Evolutionary conservation across 2,113 vertebrate species (phyloP).

Genomic region (Geococcyx californianus): DNA sequence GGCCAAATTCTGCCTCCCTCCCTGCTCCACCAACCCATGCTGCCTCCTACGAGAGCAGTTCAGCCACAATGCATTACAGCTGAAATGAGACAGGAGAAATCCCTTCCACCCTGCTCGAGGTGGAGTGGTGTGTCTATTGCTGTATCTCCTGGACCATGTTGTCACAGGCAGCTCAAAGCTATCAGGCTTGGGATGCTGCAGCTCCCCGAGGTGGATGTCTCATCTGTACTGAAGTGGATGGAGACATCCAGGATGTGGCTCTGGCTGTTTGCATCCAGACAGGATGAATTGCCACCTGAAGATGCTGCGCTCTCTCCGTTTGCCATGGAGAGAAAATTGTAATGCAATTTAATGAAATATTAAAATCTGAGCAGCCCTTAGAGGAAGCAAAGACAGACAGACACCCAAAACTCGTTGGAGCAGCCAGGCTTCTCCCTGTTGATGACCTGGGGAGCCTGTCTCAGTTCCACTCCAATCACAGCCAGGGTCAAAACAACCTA

Average conservation of each 20-base stretch:
- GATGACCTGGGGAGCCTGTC: background rate
- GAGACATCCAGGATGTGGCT: background rate
- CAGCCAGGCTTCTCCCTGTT: background rate
- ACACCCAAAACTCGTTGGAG: background rate
- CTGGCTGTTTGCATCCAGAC: background rate
- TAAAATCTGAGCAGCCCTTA: background rate
- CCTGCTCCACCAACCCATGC: background rate
- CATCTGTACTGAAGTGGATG: accelerated
- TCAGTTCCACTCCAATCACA: background rate
- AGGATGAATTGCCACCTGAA: background rate
- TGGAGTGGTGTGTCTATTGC: background rate
- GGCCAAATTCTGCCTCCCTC: background rate
- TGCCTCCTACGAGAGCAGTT: background rate
- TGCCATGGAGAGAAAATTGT: background rate
- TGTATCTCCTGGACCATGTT: accelerated
- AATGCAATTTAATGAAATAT: background rate
- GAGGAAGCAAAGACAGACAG: background rate
- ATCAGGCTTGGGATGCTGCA: accelerated
- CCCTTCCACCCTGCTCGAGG: accelerated
- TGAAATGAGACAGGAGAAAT: background rate
- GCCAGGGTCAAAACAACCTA: background rate
- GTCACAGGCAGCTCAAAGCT: background rate
- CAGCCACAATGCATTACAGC: background rate
- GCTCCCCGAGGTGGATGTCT: background rate
- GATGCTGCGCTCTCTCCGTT: background rate